phyloP scores from a whole-genome alignment of 2,888 invertebrate species.

The Tetragonisca angustula region DNA sequence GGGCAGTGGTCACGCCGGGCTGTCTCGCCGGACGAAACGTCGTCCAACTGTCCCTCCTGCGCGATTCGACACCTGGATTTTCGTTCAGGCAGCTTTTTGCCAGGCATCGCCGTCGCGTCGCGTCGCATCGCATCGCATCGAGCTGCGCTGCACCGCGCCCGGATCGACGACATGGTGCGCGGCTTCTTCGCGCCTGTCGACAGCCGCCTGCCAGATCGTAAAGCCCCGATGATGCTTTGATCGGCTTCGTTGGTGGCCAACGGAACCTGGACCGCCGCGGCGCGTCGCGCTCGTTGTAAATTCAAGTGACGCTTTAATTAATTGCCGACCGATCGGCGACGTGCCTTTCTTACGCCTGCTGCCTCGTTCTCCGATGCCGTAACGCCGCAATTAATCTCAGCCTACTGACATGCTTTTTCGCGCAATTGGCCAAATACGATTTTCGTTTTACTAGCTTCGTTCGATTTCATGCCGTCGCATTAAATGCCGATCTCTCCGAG shows the following conservation, averaged over 20 bases:
- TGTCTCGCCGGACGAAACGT: conserved; percentile 43
- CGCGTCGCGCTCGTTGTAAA: conserved; percentile 65
- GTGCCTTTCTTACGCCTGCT: conserved; percentile 65
- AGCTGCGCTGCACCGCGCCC: no score
- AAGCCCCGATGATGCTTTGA: conserved; percentile 61
- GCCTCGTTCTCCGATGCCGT: conserved; percentile 43
- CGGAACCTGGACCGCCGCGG: not conserved
- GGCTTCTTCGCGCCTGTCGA: conserved; percentile 68
- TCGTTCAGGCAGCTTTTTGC: conserved; percentile 51
- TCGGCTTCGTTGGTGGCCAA: conserved; percentile 68
- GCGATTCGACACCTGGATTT: conserved; percentile 71
- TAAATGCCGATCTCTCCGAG: not conserved
- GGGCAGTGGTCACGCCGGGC: conserved; percentile 50
- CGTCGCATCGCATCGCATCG: no score
- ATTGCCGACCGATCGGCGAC: conserved; percentile 61
- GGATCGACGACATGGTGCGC: conserved; percentile 40
- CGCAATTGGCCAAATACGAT: conserved; percentile 60
- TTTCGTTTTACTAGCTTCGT: conserved; percentile 29
- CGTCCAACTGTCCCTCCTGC: conserved; percentile 21
- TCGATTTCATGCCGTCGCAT: conserved; percentile 33
- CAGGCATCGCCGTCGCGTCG: not conserved
- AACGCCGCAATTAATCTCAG: conserved; percentile 67
- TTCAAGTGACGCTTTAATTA: conserved; percentile 74
- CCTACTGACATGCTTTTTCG: conserved; percentile 65
- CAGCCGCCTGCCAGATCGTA: conserved; percentile 57